Percentiles rank a stretch among this genome's conserved stretches.
Conservation (phyloP, 2,888 invertebrate species). For the Meandrusa payeni region DNA sequence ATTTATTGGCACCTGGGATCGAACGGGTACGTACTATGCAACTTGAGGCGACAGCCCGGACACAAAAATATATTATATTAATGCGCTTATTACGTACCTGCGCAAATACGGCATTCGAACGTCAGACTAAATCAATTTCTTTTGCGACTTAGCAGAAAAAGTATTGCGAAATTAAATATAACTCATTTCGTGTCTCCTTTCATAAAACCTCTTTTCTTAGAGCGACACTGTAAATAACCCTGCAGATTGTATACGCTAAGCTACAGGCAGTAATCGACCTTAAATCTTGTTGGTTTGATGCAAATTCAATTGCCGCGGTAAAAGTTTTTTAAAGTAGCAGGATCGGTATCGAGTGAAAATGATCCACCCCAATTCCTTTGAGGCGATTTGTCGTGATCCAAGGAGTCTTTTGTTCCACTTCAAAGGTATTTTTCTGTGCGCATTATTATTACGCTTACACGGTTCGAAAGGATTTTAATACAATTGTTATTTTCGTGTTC, state of each 20-base stretch:
- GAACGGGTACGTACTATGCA: too few relatives aligned
- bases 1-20: too few relatives aligned
- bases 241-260: slow-evolving; percentile 30
- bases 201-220: slow-evolving; percentile 53
- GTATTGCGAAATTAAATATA: slow-evolving; percentile 58
- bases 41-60: too few relatives aligned
- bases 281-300: slow-evolving; percentile 8
- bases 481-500: slow-evolving; percentile 46
- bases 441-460: slow-evolving; percentile 65
- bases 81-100: slow-evolving; percentile 28
- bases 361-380: slow-evolving; percentile 59
- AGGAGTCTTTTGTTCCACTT: slow-evolving; percentile 63
- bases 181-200: slow-evolving; percentile 63
- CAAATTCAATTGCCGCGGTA: slow-evolving; percentile 18
- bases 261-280: slow-evolving; percentile 15
- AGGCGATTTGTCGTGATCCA: slow-evolving; percentile 58
- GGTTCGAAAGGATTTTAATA: slow-evolving; percentile 38
- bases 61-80: too few relatives aligned
- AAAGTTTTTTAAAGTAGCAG: slow-evolving; percentile 48
- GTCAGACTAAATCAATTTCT: slow-evolving; percentile 42
- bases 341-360: slow-evolving; percentile 67
- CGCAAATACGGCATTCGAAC: slow-evolving; percentile 31
- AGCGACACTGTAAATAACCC: slow-evolving; percentile 59
- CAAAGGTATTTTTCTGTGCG: slow-evolving; percentile 56
- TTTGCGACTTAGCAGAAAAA: slow-evolving; percentile 39